Evolutionary conservation across 1,140 invertebrate genomes (phyloP).

Genomic region (Neuroterus valhalla): DNA sequence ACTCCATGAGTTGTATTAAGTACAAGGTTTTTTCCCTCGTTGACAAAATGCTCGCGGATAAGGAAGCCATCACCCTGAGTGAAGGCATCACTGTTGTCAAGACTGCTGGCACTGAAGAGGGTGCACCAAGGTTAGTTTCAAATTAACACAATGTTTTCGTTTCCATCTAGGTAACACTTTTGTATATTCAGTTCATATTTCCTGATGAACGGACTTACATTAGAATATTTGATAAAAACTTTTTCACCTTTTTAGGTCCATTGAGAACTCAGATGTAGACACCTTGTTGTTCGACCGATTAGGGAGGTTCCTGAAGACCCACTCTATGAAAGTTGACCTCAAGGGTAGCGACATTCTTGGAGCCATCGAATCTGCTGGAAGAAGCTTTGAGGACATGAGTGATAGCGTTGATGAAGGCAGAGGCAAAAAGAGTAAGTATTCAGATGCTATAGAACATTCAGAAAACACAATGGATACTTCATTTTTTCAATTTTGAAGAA

Average conservation of each 20-base stretch:
- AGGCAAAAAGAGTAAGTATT: slow-evolving; percentile 82
- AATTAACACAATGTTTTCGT: neutral
- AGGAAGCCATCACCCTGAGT: slow-evolving; percentile 84
- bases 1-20: slow-evolving; percentile 87
- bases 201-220: neutral
- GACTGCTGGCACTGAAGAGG: slow-evolving; percentile 81
- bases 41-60: slow-evolving; percentile 86
- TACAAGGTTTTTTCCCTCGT: slow-evolving; percentile 89
- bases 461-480: neutral
- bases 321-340: slow-evolving; percentile 88
- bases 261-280: slow-evolving; percentile 79
- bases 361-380: slow-evolving; percentile 84
- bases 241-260: slow-evolving; percentile 61
- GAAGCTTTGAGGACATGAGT: slow-evolving; percentile 83
- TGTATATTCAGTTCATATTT: neutral
- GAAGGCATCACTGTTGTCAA: slow-evolving; percentile 89
- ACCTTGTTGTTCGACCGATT: slow-evolving; percentile 80
- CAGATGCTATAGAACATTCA: neutral
- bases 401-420: slow-evolving; percentile 81
- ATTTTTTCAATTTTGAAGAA: neutral
- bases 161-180: neutral
- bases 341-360: slow-evolving; percentile 89
- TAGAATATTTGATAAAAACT: neutral
- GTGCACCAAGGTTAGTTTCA: slow-evolving; percentile 81
- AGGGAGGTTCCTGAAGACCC: slow-evolving; percentile 84